These are phyloP conservation scores for Taenaris catops DNA, from an alignment of 2,888 invertebrate species.

Conservation along the genomic window DNA sequence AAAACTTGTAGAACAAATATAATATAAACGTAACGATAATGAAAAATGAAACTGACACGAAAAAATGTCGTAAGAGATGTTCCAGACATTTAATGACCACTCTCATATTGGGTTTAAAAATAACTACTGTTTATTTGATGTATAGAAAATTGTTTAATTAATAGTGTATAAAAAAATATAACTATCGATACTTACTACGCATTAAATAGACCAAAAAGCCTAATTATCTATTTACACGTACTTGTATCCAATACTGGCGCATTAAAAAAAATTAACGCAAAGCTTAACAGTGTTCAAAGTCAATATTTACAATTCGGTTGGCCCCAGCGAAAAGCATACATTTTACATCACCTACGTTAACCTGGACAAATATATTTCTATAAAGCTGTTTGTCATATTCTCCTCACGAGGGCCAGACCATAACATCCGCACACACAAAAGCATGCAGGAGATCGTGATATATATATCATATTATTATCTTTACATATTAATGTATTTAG, in stretches of 20 bases:
- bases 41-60: constrained; percentile 7
- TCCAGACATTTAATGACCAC: constrained; percentile 38
- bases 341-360: constrained; percentile 14
- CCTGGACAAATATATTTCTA: not conserved
- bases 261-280: constrained; percentile 32
- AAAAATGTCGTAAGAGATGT: constrained; percentile 66
- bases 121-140: too few species aligned
- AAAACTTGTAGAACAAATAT: constrained; percentile 1
- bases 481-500: too few species aligned
- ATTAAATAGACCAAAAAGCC: too few species aligned
- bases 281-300: constrained; percentile 29
- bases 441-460: constrained; percentile 63
- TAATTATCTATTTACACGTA: constrained; percentile 10
- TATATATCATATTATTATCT: too few species aligned
- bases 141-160: too few species aligned
- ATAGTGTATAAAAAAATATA: too few species aligned
- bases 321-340: constrained; percentile 42
- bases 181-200: too few species aligned
- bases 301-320: constrained; percentile 54
- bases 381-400: constrained; percentile 9
- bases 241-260: constrained; percentile 18
- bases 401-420: constrained; percentile 46
- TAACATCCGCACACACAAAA: constrained; percentile 64
- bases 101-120: too few species aligned
- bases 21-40: constrained; percentile 7